Evolutionary conservation across 1,140 invertebrate genomes (phyloP).

Genomic region (Formica exsecta): DNA sequence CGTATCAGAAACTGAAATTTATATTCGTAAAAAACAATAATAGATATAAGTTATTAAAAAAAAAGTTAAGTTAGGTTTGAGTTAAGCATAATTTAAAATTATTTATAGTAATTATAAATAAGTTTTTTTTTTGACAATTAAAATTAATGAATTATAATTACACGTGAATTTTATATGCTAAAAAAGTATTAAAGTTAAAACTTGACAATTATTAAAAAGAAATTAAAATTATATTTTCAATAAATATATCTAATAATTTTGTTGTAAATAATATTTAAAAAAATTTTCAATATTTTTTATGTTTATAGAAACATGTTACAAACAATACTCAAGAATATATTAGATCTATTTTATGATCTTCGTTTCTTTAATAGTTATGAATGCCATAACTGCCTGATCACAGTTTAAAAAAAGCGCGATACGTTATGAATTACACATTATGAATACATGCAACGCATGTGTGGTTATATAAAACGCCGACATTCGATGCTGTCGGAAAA

Average conservation of each 20-base stretch:
- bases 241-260: not conserved
- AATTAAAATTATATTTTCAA: not conserved
- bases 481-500: conserved; percentile 29
- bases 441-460: not conserved
- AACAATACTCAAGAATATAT: not conserved
- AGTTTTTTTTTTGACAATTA: not conserved
- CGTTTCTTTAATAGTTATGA: conserved; percentile 17
- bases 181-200: not conserved
- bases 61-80: no score
- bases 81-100: no score
- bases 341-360: conserved; percentile 16
- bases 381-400: not conserved
- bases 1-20: no score
- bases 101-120: no score
- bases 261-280: not conserved
- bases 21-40: no score
- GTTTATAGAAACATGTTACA: not conserved
- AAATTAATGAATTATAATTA: not conserved
- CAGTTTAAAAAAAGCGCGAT: conserved; percentile 35
- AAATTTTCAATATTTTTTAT: no score
- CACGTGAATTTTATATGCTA: no score
- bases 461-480: conserved; percentile 30
- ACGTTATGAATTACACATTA: conserved; percentile 47
- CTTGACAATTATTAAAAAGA: not conserved
- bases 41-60: no score